Conservation (phyloP, 2,797 vertebrate genomes). For the Sebastes wilsoni region DNA sequence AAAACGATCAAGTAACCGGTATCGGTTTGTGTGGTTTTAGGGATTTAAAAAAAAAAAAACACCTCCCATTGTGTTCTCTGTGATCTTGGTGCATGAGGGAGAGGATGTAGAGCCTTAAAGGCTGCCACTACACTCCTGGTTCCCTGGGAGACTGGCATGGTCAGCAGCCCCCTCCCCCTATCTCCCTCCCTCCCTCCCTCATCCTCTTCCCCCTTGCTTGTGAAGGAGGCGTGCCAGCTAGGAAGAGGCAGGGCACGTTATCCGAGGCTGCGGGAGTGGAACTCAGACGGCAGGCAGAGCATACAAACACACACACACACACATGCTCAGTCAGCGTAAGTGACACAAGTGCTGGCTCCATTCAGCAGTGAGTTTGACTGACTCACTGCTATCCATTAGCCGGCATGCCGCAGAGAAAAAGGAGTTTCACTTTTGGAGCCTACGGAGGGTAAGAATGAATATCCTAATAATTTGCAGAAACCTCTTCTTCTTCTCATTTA, state of each 20-base stretch:
- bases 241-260: constrained; percentile 68
- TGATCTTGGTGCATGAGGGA: constrained; percentile 5
- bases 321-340: constrained; percentile 76
- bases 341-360: constrained; percentile 77
- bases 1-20: neutral
- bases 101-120: constrained; percentile 23
- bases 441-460: constrained; percentile 85
- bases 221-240: constrained; percentile 69
- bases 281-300: constrained; percentile 58
- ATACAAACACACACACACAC: constrained; percentile 51
- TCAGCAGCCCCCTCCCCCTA: constrained; percentile 48
- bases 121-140: constrained; percentile 36
- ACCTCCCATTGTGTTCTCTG: constrained; percentile 3
- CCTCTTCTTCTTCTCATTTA: constrained; percentile 4
- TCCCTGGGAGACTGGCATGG: constrained; percentile 68
- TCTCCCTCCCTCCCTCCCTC: constrained; percentile 11
- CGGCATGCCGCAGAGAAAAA: constrained; percentile 86
- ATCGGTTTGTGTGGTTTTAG: neutral
- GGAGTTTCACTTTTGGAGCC: constrained; percentile 89
- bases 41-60: neutral
- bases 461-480: constrained; percentile 30
- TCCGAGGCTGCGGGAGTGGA: constrained; percentile 67
- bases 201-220: constrained; percentile 55
- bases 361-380: constrained; percentile 72
- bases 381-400: constrained; percentile 67